phyloP scores from a whole-genome alignment of 2,797 vertebrate species.

The Florisuga fusca region DNA sequence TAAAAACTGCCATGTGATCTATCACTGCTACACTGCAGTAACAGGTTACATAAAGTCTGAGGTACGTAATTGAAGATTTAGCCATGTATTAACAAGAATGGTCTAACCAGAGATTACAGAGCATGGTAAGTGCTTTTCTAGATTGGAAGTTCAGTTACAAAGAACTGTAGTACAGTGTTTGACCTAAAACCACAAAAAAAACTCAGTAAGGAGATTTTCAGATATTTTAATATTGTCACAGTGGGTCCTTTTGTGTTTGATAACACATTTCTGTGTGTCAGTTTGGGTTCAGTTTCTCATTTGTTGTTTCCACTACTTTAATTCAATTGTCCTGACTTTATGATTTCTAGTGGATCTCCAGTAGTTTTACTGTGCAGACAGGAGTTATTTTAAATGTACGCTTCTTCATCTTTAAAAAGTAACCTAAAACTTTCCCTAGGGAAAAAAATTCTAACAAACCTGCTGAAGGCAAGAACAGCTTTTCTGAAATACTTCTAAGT shows the following conservation, averaged over 20 bases:
- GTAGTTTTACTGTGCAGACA: neutral
- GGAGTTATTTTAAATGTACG: neutral
- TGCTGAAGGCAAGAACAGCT: neutral
- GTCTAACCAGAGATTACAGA: neutral
- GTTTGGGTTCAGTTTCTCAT: neutral
- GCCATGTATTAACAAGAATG: neutral
- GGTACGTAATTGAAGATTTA: neutral
- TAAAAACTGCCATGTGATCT: neutral
- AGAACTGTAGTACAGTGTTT: neutral
- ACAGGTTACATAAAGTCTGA: neutral
- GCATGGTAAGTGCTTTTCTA: neutral
- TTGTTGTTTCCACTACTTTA: slow-evolving; percentile 21
- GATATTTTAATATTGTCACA: slow-evolving; percentile 3
- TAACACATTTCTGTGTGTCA: neutral
- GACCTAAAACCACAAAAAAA: slow-evolving; percentile 12
- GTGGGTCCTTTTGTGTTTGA: slow-evolving; percentile 48
- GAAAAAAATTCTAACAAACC: neutral
- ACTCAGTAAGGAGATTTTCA: slow-evolving; percentile 49
- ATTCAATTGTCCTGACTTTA: neutral
- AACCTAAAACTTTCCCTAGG: neutral
- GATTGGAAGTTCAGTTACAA: neutral
- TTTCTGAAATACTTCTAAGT: neutral
- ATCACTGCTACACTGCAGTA: neutral
- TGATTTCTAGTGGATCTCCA: neutral
- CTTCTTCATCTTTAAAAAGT: neutral